Evolutionary conservation across 92 coral and sea anemone species (phyloP).

Genomic region (Pocillopora grandis): DNA sequence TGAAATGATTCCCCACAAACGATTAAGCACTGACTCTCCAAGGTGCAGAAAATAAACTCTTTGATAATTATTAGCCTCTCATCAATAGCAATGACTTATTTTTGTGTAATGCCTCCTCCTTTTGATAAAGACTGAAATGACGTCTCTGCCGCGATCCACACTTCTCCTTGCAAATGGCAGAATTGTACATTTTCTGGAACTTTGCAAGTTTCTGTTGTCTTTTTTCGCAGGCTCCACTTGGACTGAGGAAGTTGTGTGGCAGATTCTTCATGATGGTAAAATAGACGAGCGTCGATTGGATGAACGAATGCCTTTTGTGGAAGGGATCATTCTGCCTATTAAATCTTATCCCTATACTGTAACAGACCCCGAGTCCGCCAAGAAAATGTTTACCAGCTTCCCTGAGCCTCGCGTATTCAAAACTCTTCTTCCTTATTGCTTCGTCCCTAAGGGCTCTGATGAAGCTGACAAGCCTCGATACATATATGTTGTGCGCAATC

Average conservation of each 20-base stretch:
- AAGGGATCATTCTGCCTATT: neutral
- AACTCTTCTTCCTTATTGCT: neutral
- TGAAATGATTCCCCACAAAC: no score
- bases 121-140: no score
- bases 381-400: neutral
- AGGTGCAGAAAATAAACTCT: no score
- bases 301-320: conserved; percentile 33
- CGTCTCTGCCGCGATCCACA: no score
- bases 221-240: conserved; percentile 45
- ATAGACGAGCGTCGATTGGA: conserved; percentile 29
- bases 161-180: no score
- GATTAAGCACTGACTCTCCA: no score
- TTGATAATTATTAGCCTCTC: no score
- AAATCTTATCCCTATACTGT: neutral
- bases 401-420: conserved; percentile 7
- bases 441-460: neutral
- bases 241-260: conserved; percentile 45
- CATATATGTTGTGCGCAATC: conserved; percentile 17
- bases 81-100: no score
- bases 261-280: conserved; percentile 38
- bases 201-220: neutral
- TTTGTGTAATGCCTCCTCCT: no score
- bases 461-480: neutral
- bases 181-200: no score
- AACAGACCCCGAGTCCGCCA: conserved; percentile 6